A percentile compares a stretch with the other conserved stretches of the same genome.
These are phyloP conservation scores for Megalonaias nervosa DNA, from an alignment of 1,140 invertebrate genomes.

Conservation along the genomic window DNA sequence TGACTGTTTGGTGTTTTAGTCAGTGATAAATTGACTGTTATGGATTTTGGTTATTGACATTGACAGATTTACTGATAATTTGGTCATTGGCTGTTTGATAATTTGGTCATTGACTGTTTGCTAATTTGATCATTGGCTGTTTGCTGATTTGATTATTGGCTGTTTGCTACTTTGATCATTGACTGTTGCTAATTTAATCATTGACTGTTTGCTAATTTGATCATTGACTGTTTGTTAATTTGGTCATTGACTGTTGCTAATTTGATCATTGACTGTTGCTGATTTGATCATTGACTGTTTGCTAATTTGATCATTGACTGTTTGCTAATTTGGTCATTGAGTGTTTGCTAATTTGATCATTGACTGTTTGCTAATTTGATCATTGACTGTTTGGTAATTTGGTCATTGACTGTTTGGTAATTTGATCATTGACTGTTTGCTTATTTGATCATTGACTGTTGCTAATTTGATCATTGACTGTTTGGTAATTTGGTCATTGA, in stretches of 20 bases:
- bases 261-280: neutral
- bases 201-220: neutral
- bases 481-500: neutral
- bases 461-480: neutral
- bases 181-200: no score
- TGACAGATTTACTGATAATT: no score
- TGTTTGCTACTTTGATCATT: neutral
- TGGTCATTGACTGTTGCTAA: neutral
- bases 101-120: no score
- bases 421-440: neutral
- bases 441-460: neutral
- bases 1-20: no score
- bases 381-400: no score
- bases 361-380: neutral
- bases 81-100: no score
- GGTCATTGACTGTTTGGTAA: slow-evolving; percentile 14
- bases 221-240: neutral
- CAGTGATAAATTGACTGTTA: no score
- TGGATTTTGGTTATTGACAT: no score
- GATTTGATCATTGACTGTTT: no score
- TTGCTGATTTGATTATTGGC: no score
- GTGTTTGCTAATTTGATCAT: neutral
- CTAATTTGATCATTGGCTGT: no score
- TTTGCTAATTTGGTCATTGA: neutral
- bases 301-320: neutral